Conservation (phyloP, 1,140 invertebrate genomes). For the Colletes latitarsis region DNA sequence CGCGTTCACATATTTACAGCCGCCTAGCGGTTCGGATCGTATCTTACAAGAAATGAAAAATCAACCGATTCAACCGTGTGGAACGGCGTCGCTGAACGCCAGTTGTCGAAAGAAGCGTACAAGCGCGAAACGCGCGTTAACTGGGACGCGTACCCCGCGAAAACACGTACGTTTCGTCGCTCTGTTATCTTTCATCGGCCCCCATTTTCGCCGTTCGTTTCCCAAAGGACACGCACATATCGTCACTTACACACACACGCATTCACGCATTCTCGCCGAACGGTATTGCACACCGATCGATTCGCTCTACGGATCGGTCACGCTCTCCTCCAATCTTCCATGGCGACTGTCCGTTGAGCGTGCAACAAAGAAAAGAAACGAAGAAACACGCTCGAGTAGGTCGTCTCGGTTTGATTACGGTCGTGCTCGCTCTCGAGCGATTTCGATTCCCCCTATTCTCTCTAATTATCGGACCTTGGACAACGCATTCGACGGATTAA, state of each 20-base stretch:
- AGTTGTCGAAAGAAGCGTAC: conserved; percentile 38
- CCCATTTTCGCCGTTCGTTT: neutral
- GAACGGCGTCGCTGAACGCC: neutral
- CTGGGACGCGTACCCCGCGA: conserved; percentile 30
- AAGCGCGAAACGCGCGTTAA: conserved; percentile 58
- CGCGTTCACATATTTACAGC: conserved; percentile 70
- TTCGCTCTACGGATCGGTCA: conserved; percentile 4
- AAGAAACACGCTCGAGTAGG: conserved; percentile 31
- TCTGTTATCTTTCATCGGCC: conserved; percentile 12
- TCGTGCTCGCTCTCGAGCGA: conserved; percentile 3
- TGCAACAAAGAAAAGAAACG: conserved; percentile 34
- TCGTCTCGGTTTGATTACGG: conserved; percentile 43
- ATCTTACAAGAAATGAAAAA: conserved; percentile 64
- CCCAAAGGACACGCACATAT: conserved; percentile 10
- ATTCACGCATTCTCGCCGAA: conserved; percentile 1
- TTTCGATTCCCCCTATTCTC: conserved; percentile 5
- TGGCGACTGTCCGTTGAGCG: conserved; percentile 48
- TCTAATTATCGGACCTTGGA: conserved; percentile 44
- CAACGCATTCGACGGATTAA: conserved; percentile 66
- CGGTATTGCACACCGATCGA: conserved; percentile 1
- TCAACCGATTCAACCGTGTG: conserved; percentile 30
- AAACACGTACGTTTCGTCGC: conserved; percentile 30
- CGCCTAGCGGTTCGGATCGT: conserved; percentile 62
- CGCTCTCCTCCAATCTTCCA: conserved; percentile 23
- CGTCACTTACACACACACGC: neutral